Conservation (phyloP, 2,797 vertebrate genomes). For the Emydoidea blandingii region DNA sequence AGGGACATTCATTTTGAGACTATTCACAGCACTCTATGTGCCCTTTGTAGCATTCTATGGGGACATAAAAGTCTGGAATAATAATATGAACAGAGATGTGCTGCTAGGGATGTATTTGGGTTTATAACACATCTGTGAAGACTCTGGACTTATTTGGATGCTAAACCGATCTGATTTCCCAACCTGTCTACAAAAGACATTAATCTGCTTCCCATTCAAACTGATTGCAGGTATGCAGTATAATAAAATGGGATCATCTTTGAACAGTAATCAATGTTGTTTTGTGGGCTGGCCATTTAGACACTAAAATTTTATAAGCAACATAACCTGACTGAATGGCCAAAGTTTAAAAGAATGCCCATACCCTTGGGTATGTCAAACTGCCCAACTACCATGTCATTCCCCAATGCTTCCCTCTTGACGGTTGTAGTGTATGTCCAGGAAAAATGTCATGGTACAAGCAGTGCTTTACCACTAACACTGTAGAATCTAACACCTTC, state of each 20-base stretch:
- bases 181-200: neutral
- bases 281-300: neutral
- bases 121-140: neutral
- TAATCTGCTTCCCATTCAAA: neutral
- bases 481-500: neutral
- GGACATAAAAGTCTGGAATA: slow-evolving; percentile 35
- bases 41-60: slow-evolving; percentile 26
- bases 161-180: neutral
- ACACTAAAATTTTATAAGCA: neutral
- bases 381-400: fast-evolving
- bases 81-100: neutral
- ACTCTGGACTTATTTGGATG: neutral
- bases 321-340: neutral
- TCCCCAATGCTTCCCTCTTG: neutral
- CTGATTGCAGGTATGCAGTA: neutral
- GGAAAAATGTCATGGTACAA: neutral
- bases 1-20: slow-evolving; percentile 10
- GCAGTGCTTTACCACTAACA: neutral
- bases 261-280: neutral
- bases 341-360: neutral
- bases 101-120: neutral
- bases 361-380: neutral
- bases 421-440: neutral
- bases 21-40: neutral
- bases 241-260: neutral